Percentiles rank a stretch among this genome's conserved stretches.
These are phyloP conservation scores for Eristalis arbustorum DNA, from an alignment of 2,888 invertebrate genomes.

Conservation along the genomic window DNA sequence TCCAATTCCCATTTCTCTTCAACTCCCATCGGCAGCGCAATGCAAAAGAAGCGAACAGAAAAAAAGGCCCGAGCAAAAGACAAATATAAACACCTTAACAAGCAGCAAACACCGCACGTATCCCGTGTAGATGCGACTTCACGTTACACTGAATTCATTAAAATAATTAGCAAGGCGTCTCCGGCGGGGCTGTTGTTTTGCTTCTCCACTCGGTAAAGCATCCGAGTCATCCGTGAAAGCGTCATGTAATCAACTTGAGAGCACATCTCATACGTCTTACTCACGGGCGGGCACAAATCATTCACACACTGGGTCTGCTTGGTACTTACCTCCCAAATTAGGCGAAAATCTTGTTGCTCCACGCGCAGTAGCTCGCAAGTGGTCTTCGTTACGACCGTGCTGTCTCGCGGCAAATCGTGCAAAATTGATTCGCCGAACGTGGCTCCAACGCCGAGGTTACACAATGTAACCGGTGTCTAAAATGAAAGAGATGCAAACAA, in stretches of 20 bases:
- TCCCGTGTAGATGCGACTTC: not conserved
- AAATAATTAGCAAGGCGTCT: conserved; percentile 52
- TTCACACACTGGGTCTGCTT: not conserved
- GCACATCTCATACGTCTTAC: not conserved
- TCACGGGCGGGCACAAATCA: conserved; percentile 20
- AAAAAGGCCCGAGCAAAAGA: not conserved
- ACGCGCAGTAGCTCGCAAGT: conserved; percentile 88
- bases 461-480: conserved; percentile 85
- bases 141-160: conserved; percentile 45
- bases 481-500: conserved; percentile 72
- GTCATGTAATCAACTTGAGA: conserved; percentile 30
- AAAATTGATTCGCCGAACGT: conserved; percentile 89
- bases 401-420: conserved; percentile 86
- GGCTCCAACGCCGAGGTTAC: conserved; percentile 87
- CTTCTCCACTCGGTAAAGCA: not conserved
- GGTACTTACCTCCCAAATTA: conserved; percentile 87
- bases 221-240: conserved; percentile 32
- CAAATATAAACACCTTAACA: conserved; percentile 3
- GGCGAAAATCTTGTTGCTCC: conserved; percentile 88
- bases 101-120: not conserved
- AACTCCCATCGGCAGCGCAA: not conserved
- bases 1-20: conserved; percentile 19
- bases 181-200: not conserved
- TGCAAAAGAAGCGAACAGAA: not conserved
- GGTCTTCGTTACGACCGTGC: conserved; percentile 87